Evolutionary conservation across 2,797 vertebrate species (phyloP), one percentile per base, ranked within the genome.

Genomic region (Linurgus olivaceus): DNA sequence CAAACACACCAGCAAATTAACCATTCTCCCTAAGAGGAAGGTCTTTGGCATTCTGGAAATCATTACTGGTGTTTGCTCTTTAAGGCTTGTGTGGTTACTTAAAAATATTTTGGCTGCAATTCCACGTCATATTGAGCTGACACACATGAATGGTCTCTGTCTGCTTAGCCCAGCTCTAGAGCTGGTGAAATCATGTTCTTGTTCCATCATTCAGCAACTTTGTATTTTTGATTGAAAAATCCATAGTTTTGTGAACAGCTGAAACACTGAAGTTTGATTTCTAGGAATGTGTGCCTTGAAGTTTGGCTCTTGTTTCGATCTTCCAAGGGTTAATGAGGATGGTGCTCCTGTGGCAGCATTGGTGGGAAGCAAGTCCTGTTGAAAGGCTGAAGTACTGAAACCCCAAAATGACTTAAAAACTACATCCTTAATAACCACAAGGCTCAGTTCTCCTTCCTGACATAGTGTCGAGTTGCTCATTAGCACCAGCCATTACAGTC

Each of bases 121-220:
- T 74, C 45, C 24, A 40, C 13, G 66, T 40, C 16, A 33, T 19
- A 55, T 75, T 68, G 33, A 58, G 51, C n/a, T 90, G 12, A 44
- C 31, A 48, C 1, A 1, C 1, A 0, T 50, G 62, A 57, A 2
- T 2, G 9, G 18, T 35, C 37, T 70, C 26, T 75, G 10, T 59
- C 25, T 77, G 70, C 52, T 68, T 31, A 45, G 31, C 48, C 20
- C 40, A 71, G 28, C 31, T 75, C 23, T 57, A 85, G 52, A 85
- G 9, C 25, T 57, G 47, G 19, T 50, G 42, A 66, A 45, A 66
- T 52, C 7, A 2, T 13, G 4, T 31, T 51, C 40, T 68, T 33
- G 6, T 26, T 71, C 28, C 20, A 61, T 5, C 17, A 9, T 58
- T 63, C 50, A 37, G 28, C 51, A 65, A 20, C 24, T 38, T 61